Percentiles rank a stretch among this genome's conserved stretches.
These are phyloP conservation scores for Matsumurasca onukii DNA, from an alignment of 1,140 invertebrate species.

Conservation along the genomic window DNA sequence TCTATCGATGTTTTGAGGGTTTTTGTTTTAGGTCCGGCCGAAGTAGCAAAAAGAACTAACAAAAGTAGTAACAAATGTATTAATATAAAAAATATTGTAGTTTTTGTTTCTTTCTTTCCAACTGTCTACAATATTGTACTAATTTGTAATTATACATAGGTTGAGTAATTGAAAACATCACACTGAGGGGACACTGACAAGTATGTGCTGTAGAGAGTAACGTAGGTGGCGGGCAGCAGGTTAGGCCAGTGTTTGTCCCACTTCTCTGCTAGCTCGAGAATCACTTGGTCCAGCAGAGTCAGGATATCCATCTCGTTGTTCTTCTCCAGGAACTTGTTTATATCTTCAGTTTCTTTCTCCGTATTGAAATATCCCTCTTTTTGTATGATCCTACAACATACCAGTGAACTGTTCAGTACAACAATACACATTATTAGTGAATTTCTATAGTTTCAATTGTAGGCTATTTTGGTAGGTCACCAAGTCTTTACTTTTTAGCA, in stretches of 20 bases:
- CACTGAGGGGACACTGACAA: slow-evolving; percentile 2
- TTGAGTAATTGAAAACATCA: too few species aligned
- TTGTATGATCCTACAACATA: slow-evolving; percentile 33
- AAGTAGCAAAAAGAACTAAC: too few species aligned
- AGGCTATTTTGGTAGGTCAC: too few species aligned
- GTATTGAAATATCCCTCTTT: slow-evolving; percentile 62
- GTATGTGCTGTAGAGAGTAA: slow-evolving; percentile 38
- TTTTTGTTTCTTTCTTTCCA: too few species aligned
- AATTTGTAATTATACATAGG: too few species aligned
- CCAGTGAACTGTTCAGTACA: background rate
- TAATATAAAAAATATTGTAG: too few species aligned
- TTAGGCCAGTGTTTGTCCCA: slow-evolving; percentile 65
- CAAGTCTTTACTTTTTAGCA: too few species aligned
- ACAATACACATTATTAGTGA: background rate
- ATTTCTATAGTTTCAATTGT: too few species aligned
- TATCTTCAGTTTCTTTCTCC: slow-evolving; percentile 61
- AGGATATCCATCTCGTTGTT: slow-evolving; percentile 58
- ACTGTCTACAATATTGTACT: too few species aligned
- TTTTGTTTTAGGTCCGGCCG: too few species aligned
- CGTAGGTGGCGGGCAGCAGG: slow-evolving; percentile 58
- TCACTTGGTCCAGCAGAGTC: slow-evolving; percentile 60
- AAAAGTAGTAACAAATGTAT: too few species aligned
- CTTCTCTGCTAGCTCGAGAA: slow-evolving; percentile 57
- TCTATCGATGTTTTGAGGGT: too few species aligned
- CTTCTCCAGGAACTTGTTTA: slow-evolving; percentile 60